Evolutionary conservation across 2,888 invertebrate species (phyloP).

Genomic region (Eristalis tenax): DNA sequence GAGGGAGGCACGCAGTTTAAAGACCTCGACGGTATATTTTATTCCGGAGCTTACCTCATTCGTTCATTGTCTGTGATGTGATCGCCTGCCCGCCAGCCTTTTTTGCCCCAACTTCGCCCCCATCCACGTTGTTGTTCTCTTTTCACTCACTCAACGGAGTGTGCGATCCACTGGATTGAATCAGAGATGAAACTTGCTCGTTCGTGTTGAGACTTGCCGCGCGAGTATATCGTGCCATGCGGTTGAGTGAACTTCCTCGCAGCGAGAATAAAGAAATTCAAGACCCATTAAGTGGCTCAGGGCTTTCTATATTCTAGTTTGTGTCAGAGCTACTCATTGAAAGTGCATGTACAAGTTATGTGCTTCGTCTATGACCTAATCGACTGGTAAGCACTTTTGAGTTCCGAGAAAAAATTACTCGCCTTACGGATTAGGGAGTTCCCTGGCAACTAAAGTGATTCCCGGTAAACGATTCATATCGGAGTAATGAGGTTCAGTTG

Average conservation of each 20-base stretch:
- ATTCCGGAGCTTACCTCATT: slow-evolving; percentile 47
- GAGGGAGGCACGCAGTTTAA: slow-evolving; percentile 30
- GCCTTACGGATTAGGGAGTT: no score
- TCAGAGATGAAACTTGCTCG: slow-evolving; percentile 35
- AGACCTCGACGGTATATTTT: slow-evolving; percentile 38
- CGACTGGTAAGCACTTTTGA: not conserved
- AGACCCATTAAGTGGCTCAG: slow-evolving; percentile 20
- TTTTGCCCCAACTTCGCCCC: not conserved
- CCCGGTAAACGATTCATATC: no score
- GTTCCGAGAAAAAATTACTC: not conserved
- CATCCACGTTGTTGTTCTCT: not conserved
- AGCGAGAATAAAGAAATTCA: slow-evolving; percentile 13
- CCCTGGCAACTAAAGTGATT: no score
- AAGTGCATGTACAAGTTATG: not conserved
- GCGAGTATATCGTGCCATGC: slow-evolving; percentile 12
- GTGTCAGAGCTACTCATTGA: not conserved
- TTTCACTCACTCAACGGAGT: slow-evolving; percentile 6
- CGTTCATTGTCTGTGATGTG: slow-evolving; percentile 1
- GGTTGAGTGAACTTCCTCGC: slow-evolving; percentile 22
- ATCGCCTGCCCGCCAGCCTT: not conserved
- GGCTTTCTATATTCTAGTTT: slow-evolving; percentile 27
- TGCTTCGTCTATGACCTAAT: not conserved
- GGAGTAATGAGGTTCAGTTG: no score
- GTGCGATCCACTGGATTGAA: not conserved
- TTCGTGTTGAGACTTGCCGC: slow-evolving; percentile 53